Evolutionary conservation across 2,113 vertebrate genomes (phyloP).

Genomic region (Thalassoma bifasciatum): DNA sequence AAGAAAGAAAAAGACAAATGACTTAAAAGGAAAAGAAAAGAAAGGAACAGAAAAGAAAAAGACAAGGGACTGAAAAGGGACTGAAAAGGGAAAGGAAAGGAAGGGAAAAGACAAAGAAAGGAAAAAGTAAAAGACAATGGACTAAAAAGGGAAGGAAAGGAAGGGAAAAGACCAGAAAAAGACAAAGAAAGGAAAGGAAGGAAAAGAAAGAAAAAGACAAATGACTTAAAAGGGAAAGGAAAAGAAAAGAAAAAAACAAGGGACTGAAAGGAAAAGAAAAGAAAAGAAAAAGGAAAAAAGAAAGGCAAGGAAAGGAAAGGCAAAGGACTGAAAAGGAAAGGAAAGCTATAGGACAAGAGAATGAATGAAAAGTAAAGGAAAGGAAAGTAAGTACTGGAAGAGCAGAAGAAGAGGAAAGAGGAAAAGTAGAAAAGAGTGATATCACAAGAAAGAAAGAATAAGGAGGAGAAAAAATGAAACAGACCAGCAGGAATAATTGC

Average conservation of each 20-base stretch:
- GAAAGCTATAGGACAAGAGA: background rate
- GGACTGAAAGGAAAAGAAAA: background rate
- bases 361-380: background rate
- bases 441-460: background rate
- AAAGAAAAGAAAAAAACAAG: background rate
- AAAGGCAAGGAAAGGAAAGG: background rate
- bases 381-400: background rate
- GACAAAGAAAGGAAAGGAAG: background rate
- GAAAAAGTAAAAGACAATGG: background rate
- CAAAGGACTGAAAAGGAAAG: background rate
- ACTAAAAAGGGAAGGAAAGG: too few relatives aligned
- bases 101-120: too few relatives aligned
- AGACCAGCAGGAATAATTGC: background rate
- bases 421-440: too few relatives aligned
- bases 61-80: background rate
- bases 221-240: background rate
- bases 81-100: too few relatives aligned
- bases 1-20: too few relatives aligned
- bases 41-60: background rate
- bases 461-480: background rate
- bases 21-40: background rate
- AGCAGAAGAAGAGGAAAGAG: background rate
- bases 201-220: background rate
- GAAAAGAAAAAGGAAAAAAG: background rate
- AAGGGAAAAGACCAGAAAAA: too few relatives aligned